Evolutionary conservation across 2,888 invertebrate species (phyloP).

Genomic region (Drosophila mercatorum): DNA sequence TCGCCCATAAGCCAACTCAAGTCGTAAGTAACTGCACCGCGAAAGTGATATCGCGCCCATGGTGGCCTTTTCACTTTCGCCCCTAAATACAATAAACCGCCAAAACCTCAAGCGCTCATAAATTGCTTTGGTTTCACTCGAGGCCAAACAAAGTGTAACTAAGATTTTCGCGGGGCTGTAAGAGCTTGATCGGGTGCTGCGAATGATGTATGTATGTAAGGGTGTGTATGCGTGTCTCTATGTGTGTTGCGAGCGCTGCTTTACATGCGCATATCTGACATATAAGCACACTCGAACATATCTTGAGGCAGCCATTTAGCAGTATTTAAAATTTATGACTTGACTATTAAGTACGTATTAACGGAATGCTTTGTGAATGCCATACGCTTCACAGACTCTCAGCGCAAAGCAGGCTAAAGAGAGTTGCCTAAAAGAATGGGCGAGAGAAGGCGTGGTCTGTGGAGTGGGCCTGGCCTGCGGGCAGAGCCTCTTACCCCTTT

Average conservation of each 20-base stretch:
- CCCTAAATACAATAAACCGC: conserved; percentile 7
- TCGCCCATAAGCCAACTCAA: background rate
- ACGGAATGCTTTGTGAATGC: conserved; percentile 70
- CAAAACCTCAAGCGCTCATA: conserved; percentile 13
- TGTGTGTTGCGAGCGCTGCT: conserved; percentile 38
- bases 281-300: conserved; percentile 68
- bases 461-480: background rate
- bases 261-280: conserved; percentile 62
- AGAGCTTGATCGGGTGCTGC: conserved; percentile 56
- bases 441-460: background rate
- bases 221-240: conserved; percentile 19
- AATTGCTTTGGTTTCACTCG: conserved; percentile 18
- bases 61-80: background rate
- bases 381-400: conserved; percentile 51
- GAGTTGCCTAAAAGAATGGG: background rate
- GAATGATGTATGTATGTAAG: conserved; percentile 67
- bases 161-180: conserved; percentile 61
- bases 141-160: conserved; percentile 29
- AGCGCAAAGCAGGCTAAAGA: conserved; percentile 12
- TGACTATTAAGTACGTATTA: conserved; percentile 81
- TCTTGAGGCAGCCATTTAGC: conserved; percentile 76
- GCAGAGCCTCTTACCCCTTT: conserved; percentile 3
- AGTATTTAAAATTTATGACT: conserved; percentile 81
- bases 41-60: background rate
- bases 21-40: background rate